These are phyloP conservation scores for Passer montanus DNA, from an alignment of 2,113 vertebrate genomes.

Conservation along the genomic window DNA sequence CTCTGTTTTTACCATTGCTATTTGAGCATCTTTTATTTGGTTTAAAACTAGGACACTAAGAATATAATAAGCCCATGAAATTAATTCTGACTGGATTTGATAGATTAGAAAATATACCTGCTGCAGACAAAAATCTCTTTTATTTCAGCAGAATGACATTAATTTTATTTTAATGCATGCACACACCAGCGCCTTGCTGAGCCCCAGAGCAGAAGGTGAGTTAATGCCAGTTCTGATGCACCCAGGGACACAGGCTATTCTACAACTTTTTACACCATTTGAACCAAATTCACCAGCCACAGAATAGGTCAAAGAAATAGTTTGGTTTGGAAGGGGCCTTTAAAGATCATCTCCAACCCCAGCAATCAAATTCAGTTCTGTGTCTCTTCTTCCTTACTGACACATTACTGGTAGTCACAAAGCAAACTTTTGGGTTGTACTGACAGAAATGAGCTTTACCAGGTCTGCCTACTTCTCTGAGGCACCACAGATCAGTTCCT, in stretches of 20 bases:
- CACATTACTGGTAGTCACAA: background rate
- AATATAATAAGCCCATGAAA: background rate
- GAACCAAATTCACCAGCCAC: background rate
- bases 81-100: background rate
- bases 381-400: background rate
- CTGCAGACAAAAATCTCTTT: background rate
- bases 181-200: background rate
- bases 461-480: background rate
- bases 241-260: background rate
- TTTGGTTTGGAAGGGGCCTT: background rate
- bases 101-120: background rate
- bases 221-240: background rate
- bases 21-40: background rate
- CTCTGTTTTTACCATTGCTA: background rate
- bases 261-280: background rate
- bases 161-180: background rate
- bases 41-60: background rate
- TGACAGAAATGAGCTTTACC: background rate
- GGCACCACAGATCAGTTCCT: background rate
- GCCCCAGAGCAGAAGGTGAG: background rate
- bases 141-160: background rate
- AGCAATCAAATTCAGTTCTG: background rate
- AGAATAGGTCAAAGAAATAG: background rate
- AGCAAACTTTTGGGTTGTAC: background rate
- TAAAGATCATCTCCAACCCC: background rate